These are phyloP conservation scores for Pseudococcus jackbeardsleyi DNA, from an alignment of 2,888 invertebrate species.

Conservation along the genomic window DNA sequence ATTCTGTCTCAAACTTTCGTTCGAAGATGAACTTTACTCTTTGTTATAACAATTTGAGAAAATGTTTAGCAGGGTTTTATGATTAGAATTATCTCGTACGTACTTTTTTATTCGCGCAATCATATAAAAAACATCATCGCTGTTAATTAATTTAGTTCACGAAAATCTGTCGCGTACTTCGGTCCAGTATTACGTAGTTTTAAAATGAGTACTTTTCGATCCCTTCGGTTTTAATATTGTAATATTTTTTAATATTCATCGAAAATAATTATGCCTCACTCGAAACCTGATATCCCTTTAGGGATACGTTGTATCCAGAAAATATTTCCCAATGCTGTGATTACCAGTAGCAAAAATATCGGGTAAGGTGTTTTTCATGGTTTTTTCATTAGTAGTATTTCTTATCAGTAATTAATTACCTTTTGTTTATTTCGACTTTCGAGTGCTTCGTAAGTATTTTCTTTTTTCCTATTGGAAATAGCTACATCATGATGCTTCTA, in stretches of 20 bases:
- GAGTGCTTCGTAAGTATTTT: neutral
- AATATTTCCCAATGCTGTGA: constrained; percentile 11
- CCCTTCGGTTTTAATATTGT: constrained; percentile 11
- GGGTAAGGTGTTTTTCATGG: constrained; percentile 36
- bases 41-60: neutral
- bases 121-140: neutral
- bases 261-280: constrained; percentile 18
- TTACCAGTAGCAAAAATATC: constrained; percentile 32
- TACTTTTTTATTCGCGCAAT: neutral
- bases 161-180: neutral
- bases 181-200: neutral
- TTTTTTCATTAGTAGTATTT: neutral
- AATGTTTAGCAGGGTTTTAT: neutral
- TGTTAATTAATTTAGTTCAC: neutral
- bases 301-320: constrained; percentile 46
- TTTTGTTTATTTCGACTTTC: neutral
- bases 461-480: neutral
- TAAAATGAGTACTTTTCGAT: constrained; percentile 23
- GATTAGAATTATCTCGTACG: constrained; percentile 15
- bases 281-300: constrained; percentile 51
- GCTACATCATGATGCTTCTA: neutral
- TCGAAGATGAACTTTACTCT: constrained; percentile 39
- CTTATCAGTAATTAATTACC: neutral
- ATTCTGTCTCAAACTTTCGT: neutral
- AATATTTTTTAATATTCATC: neutral